A percentile compares a stretch with the other conserved stretches of the same genome.
Evolutionary conservation across 2,888 invertebrate genomes (phyloP).

Genomic region (Maniola hyperantus): DNA sequence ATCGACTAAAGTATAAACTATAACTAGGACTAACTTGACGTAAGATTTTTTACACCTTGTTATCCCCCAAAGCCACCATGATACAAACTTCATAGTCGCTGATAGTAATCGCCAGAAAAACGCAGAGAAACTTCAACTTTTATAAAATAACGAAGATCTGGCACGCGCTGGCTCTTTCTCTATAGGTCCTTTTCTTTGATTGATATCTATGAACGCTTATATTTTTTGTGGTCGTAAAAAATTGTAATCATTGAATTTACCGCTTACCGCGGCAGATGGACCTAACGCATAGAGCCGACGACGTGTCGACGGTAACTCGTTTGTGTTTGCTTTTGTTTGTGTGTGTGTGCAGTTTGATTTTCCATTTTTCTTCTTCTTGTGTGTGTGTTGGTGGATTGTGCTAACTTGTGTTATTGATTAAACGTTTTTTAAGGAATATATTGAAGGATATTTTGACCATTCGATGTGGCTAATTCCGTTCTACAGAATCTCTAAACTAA

Average conservation of each 20-base stretch:
- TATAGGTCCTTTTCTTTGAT: neutral
- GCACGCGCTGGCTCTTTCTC: no score
- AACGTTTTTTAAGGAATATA: neutral
- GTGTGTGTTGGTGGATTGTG: slow-evolving; percentile 36
- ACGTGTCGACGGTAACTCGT: slow-evolving; percentile 74
- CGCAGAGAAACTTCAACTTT: no score
- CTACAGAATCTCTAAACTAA: no score
- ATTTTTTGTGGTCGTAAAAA: slow-evolving; percentile 47
- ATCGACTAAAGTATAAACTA: no score
- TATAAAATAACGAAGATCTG: no score
- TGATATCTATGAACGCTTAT: slow-evolving; percentile 16
- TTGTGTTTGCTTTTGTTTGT: slow-evolving; percentile 52
- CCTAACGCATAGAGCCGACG: slow-evolving; percentile 79
- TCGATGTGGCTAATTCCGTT: no score
- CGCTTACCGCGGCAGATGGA: slow-evolving; percentile 80
- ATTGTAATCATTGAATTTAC: slow-evolving; percentile 63
- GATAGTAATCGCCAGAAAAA: no score
- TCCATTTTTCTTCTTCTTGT: slow-evolving; percentile 24
- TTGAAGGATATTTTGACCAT: no score
- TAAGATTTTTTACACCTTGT: no score
- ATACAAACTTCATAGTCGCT: no score
- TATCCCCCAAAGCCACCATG: no score
- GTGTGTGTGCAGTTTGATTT: slow-evolving; percentile 38
- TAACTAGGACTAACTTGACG: no score
- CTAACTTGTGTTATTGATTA: neutral